phyloP scores from a whole-genome alignment of 2,888 invertebrate species.

The Apocheima hispidaria region DNA sequence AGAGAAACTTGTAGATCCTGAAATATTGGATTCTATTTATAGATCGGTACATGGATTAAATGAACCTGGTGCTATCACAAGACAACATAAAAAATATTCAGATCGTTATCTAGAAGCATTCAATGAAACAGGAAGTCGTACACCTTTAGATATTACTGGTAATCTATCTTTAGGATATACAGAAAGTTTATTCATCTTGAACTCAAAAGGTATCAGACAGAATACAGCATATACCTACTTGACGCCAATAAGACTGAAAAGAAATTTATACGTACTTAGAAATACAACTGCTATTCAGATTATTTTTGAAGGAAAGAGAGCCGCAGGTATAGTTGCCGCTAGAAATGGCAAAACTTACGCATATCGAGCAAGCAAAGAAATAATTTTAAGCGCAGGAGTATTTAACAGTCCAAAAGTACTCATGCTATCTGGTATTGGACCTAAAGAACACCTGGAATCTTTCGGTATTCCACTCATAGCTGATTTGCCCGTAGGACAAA shows the following conservation, averaged over 20 bases:
- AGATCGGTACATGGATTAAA: conserved; percentile 59
- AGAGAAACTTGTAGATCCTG: conserved; percentile 51
- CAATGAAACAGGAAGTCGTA: conserved; percentile 67
- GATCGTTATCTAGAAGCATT: conserved; percentile 63
- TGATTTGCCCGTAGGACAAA: conserved; percentile 74
- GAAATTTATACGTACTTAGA: conserved; percentile 69
- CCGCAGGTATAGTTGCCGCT: conserved; percentile 60
- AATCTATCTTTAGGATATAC: conserved; percentile 67
- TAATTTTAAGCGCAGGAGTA: conserved; percentile 75
- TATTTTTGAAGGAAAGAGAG: conserved; percentile 70
- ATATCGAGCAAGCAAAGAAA: conserved; percentile 67
- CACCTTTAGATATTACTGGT: conserved; percentile 44
- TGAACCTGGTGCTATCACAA: conserved; percentile 70
- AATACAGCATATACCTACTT: conserved; percentile 81
- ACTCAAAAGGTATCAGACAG: conserved; percentile 73
- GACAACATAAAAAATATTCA: conserved; percentile 43
- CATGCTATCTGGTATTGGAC: conserved; percentile 80
- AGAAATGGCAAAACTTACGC: conserved; percentile 49
- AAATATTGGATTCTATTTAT: conserved; percentile 44
- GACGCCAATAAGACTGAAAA: conserved; percentile 51
- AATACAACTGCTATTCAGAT: conserved; percentile 76
- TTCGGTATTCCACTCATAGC: conserved; percentile 65
- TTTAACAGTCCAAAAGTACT: conserved; percentile 76
- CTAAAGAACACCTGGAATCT: conserved; percentile 58
- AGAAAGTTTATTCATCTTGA: conserved; percentile 68